Conservation (phyloP, 1,140 invertebrate genomes). For the Hormaphis cornu region DNA sequence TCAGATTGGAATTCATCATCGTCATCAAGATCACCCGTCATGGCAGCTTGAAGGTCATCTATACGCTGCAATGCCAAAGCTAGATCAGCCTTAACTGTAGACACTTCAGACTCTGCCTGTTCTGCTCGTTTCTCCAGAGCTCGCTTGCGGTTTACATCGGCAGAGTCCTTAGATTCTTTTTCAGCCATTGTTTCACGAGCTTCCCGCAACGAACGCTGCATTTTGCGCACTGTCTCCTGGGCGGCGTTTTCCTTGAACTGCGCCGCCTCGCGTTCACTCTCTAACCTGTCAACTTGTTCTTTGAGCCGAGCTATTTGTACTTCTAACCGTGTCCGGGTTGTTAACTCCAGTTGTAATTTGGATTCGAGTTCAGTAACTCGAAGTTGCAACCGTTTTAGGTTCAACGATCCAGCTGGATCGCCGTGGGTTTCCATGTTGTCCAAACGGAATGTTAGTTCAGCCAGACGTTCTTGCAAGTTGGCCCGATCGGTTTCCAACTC, state of each 20-base stretch:
- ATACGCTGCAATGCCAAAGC: conserved; percentile 72
- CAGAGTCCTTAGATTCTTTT: conserved; percentile 57
- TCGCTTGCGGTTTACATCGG: conserved; percentile 56
- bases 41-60: conserved; percentile 73
- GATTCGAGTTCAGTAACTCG: conserved; percentile 81
- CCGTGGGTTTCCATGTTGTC: conserved; percentile 68
- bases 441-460: conserved; percentile 62
- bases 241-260: conserved; percentile 61
- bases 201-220: conserved; percentile 58
- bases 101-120: conserved; percentile 52
- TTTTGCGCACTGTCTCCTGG: conserved; percentile 64
- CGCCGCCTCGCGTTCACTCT: conserved; percentile 59
- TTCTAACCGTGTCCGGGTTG: conserved; percentile 70
- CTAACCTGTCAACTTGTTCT: conserved; percentile 70
- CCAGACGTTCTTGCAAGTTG: conserved; percentile 62
- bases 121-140: conserved; percentile 62
- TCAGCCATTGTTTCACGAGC: conserved; percentile 60
- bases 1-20: conserved; percentile 43
- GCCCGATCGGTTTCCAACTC: conserved; percentile 68
- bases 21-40: conserved; percentile 61
- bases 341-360: conserved; percentile 77
- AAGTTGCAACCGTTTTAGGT: conserved; percentile 58
- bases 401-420: conserved; percentile 65
- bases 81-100: conserved; percentile 58
- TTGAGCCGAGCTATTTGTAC: conserved; percentile 69